phyloP scores from a whole-genome alignment of 2,888 invertebrate species.

The Unio pictorum region DNA sequence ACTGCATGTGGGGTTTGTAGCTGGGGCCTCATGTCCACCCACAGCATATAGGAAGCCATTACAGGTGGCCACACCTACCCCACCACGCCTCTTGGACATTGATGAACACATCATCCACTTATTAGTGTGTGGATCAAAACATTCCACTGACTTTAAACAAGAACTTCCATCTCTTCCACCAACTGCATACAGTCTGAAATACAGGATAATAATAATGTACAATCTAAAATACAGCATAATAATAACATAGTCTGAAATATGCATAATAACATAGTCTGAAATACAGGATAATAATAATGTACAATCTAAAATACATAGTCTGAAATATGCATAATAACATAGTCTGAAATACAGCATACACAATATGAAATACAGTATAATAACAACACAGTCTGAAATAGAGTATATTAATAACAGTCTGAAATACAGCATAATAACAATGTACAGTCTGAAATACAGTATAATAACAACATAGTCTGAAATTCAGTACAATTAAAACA shows the following conservation, averaged over 20 bases:
- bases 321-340: slow-evolving; percentile 72
- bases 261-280: slow-evolving; percentile 79
- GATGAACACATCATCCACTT: slow-evolving; percentile 89
- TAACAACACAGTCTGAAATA: slow-evolving; percentile 78
- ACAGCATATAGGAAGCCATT: slow-evolving; percentile 92
- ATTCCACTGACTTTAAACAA: slow-evolving; percentile 91
- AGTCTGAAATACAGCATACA: slow-evolving; percentile 77
- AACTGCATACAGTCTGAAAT: slow-evolving; percentile 86
- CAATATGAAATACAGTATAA: slow-evolving; percentile 75
- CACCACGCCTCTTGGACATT: slow-evolving; percentile 88
- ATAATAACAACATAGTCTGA: slow-evolving; percentile 79
- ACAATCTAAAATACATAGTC: too few relatives aligned
- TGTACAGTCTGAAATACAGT: too few relatives aligned
- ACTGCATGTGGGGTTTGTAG: slow-evolving; percentile 85
- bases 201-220: slow-evolving; percentile 64
- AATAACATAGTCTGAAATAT: slow-evolving; percentile 65
- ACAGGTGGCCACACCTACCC: slow-evolving; percentile 90
- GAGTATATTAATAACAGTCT: slow-evolving; percentile 80
- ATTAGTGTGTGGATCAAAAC: slow-evolving; percentile 85
- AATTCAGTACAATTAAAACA: slow-evolving; percentile 5
- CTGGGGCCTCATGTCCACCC: slow-evolving; percentile 95
- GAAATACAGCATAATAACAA: slow-evolving; percentile 35
- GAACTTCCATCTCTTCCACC: slow-evolving; percentile 94
- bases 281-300: not conserved
- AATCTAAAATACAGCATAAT: slow-evolving; percentile 75